These are phyloP conservation scores for Notodonta dromedarius DNA, from an alignment of 2,888 invertebrate species.

Conservation along the genomic window DNA sequence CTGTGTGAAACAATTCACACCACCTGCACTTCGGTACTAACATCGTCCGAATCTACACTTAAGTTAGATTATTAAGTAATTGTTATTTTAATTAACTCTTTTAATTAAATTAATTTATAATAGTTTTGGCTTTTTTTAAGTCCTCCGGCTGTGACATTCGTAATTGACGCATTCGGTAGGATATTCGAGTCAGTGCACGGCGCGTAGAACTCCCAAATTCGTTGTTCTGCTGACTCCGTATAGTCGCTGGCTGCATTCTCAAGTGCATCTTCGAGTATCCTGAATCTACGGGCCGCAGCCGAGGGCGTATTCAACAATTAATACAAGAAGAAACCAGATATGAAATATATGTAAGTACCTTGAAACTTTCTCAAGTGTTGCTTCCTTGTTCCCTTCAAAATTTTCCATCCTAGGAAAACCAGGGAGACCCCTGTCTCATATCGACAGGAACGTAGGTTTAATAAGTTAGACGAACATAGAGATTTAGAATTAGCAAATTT, in stretches of 20 bases:
- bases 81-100: not conserved
- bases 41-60: too few relatives aligned
- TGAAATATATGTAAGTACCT: constrained; percentile 18
- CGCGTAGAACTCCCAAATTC: not conserved
- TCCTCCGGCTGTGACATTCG: constrained; percentile 2
- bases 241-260: too few relatives aligned
- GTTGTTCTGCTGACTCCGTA: constrained; percentile 6
- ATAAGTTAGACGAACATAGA: constrained; percentile 6
- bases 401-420: too few relatives aligned
- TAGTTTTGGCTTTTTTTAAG: constrained; percentile 1
- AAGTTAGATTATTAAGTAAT: too few relatives aligned
- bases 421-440: too few relatives aligned
- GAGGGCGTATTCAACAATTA: constrained; percentile 17
- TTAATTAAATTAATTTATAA: constrained; percentile 1
- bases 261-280: constrained; percentile 13
- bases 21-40: too few relatives aligned
- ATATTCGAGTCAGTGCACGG: constrained; percentile 8
- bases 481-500: constrained; percentile 1
- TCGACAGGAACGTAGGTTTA: constrained; percentile 3
- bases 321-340: constrained; percentile 14
- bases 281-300: constrained; percentile 17
- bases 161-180: constrained; percentile 20
- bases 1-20: too few relatives aligned
- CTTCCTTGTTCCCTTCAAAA: too few relatives aligned
- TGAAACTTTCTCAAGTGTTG: too few relatives aligned